phyloP scores from a whole-genome alignment of 2,797 vertebrate genomes.

The Lagocephalus sceleratus region DNA sequence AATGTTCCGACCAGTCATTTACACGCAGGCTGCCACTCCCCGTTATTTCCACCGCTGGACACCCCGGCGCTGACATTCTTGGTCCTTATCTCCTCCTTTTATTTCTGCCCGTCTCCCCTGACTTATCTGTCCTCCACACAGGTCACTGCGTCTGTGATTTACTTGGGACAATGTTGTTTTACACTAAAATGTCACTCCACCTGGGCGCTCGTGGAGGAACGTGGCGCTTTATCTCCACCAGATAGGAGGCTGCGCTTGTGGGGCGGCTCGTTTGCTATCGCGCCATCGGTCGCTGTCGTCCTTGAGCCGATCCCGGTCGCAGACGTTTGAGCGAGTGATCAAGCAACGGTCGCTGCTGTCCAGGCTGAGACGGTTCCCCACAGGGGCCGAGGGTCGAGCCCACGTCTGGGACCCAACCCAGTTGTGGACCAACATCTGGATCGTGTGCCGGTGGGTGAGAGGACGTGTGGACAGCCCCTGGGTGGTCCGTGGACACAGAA shows the following conservation, averaged over 20 bases:
- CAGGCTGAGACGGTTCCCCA: too few relatives aligned
- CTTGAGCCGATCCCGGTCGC: not conserved
- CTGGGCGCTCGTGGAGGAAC: not conserved
- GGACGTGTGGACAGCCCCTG: too few relatives aligned
- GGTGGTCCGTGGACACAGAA: too few relatives aligned
- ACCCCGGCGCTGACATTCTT: slow-evolving; percentile 59
- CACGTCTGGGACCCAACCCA: too few relatives aligned
- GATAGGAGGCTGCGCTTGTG: not conserved
- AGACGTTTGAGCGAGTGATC: not conserved
- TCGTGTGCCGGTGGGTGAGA: too few relatives aligned
- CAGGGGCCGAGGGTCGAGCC: too few relatives aligned
- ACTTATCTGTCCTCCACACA: slow-evolving; percentile 26
- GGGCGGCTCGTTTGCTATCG: not conserved
- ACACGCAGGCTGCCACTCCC: slow-evolving; percentile 44
- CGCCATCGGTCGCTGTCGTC: not conserved
- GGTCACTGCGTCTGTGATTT: slow-evolving; percentile 16
- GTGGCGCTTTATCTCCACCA: not conserved
- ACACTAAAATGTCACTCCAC: not conserved
- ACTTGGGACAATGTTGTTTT: not conserved
- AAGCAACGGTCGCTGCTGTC: too few relatives aligned
- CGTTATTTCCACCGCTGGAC: slow-evolving; percentile 61
- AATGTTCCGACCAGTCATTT: slow-evolving; percentile 47
- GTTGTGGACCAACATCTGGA: too few relatives aligned
- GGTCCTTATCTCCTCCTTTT: slow-evolving; percentile 53
- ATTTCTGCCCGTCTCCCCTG: slow-evolving; percentile 20